Evolutionary conservation across 2,888 invertebrate species (phyloP), one percentile per base, ranked within the genome.

Genomic region (Cremastobaeus sp.): DNA sequence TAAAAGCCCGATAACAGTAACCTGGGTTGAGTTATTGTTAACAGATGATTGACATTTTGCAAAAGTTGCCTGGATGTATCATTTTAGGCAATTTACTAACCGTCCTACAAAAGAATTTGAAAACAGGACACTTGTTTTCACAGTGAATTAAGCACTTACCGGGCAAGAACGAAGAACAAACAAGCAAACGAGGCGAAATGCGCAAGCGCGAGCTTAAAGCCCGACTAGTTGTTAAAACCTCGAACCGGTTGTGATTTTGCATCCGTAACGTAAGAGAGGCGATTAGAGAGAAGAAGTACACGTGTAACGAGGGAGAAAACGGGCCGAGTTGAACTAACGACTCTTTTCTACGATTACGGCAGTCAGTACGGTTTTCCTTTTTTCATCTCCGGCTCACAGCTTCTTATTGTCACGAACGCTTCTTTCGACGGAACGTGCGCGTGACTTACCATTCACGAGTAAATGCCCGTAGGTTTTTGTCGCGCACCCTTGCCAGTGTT

Each of bases 181-280:
- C 73, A n/a, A n/a, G 71, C 70, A 73, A 76, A 77, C 48, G 15
- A 48, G 37, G 39, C 20, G 15, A 47, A 60, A 12, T 12, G 41
- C 37, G 41, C 21, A 28, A 45, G 37, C 64, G 37, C 35, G 35
- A n/a, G n/a, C 41, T 66, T 21, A 39, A 48, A 55, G 55, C 72
- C 76, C 76, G 62, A 65, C 76, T 74, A 75, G 70, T 74, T 71
- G 75, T 73, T 65, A 74, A 72, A 47, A 54, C 75, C 69, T 72
- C 74, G 74, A 86, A 86, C 85, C 86, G 86, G 85, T 86, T 85
- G 79, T 77, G 78, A 82, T 80, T 84, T 85, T 85, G 84, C 85
- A 84, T 83, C 78, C 78, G 81, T 86, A 85, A 86, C 83, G 84
- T 85, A 85, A 86, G 82, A 83, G 77, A 76, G 74, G 71, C 81